phyloP scores from a whole-genome alignment of 1,140 invertebrate genomes.

The Parasteatoda tepidariorum region DNA sequence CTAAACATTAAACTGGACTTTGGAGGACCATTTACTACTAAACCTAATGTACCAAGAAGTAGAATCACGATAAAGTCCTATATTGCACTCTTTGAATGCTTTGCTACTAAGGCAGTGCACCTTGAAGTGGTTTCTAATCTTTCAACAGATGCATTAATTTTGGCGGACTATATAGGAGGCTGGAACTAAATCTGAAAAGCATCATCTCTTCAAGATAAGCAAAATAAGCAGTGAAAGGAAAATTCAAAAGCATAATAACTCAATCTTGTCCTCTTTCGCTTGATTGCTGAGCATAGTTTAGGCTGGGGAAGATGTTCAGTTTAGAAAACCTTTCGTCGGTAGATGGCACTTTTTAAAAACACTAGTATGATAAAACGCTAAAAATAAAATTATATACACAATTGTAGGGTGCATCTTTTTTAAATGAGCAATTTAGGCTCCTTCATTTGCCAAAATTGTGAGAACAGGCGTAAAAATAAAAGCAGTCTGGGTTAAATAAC shows the following conservation, averaged over 20 bases:
- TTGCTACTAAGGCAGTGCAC: slow-evolving; percentile 59
- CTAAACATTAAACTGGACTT: not conserved
- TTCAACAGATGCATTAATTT: slow-evolving; percentile 66
- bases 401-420: too few relatives aligned
- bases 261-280: slow-evolving; percentile 40
- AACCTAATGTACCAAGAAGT: not conserved
- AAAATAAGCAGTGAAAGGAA: not conserved
- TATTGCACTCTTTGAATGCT: slow-evolving; percentile 57
- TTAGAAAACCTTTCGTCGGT: too few relatives aligned
- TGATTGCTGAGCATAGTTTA: too few relatives aligned
- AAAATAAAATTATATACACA: too few relatives aligned
- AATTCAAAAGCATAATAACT: not conserved
- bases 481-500: too few relatives aligned
- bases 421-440: too few relatives aligned
- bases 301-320: too few relatives aligned
- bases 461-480: too few relatives aligned
- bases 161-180: slow-evolving; percentile 55
- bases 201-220: slow-evolving; percentile 54
- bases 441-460: too few relatives aligned
- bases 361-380: too few relatives aligned
- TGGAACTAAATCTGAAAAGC: slow-evolving; percentile 61
- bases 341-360: too few relatives aligned
- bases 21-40: not conserved
- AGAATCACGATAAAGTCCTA: slow-evolving; percentile 21
- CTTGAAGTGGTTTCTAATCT: slow-evolving; percentile 59